These are phyloP conservation scores for Harmothoe impar DNA, from an alignment of 2,888 invertebrate species.

Conservation along the genomic window DNA sequence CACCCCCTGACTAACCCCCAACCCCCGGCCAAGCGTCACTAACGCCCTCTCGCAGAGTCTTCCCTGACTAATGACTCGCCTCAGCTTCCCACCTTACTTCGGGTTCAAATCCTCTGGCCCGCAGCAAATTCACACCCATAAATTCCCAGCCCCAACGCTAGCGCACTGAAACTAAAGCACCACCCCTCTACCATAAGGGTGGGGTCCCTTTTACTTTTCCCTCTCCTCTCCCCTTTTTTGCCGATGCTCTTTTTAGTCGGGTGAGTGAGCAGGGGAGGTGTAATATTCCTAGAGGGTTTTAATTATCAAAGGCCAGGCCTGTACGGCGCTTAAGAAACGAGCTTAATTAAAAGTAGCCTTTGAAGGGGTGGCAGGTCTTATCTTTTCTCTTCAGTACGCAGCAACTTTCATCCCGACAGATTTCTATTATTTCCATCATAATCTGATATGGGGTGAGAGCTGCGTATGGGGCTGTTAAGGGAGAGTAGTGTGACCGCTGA, in stretches of 20 bases:
- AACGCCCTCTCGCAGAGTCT: background rate
- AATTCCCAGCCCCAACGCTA: background rate
- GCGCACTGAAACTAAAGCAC: slow-evolving; percentile 16
- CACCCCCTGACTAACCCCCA: slow-evolving; percentile 35
- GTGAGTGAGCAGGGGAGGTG: slow-evolving; percentile 51
- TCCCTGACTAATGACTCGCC: slow-evolving; percentile 41
- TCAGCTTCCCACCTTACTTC: slow-evolving; percentile 47
- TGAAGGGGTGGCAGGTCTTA: slow-evolving; percentile 44
- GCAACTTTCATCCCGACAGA: slow-evolving; percentile 34
- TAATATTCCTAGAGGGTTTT: slow-evolving; percentile 58
- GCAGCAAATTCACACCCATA: slow-evolving; percentile 55
- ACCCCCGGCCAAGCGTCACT: slow-evolving; percentile 34
- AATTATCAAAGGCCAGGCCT: slow-evolving; percentile 45
- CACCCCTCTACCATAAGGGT: slow-evolving; percentile 8
- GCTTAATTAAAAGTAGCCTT: slow-evolving; percentile 60
- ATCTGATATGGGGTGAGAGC: slow-evolving; percentile 42
- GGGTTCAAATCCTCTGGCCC: slow-evolving; percentile 51
- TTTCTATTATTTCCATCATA: slow-evolving; percentile 54
- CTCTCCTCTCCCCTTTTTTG: background rate
- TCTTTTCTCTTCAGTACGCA: slow-evolving; percentile 53
- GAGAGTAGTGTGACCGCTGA: background rate
- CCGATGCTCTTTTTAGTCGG: slow-evolving; percentile 44
- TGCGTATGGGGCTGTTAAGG: background rate
- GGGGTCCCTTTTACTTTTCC: background rate
- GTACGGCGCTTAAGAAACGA: slow-evolving; percentile 46